phyloP scores from a whole-genome alignment of 2,888 invertebrate genomes.

The Acanthoscelides obtectus region DNA sequence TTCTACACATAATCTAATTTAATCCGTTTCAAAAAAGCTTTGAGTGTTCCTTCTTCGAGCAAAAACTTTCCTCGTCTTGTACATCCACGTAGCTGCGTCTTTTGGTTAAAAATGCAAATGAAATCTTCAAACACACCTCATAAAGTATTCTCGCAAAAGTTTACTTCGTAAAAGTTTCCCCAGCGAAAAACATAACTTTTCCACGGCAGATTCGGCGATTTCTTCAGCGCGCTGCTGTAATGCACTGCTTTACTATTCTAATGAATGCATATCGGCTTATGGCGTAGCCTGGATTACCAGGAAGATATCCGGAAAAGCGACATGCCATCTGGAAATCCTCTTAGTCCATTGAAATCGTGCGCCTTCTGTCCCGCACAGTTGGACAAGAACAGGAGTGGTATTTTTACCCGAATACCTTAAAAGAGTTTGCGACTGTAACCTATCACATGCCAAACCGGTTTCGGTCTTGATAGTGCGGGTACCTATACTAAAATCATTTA shows the following conservation, averaged over 20 bases:
- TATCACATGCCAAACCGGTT: too few relatives aligned
- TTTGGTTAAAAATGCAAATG: conserved; percentile 33
- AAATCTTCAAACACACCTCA: conserved; percentile 37
- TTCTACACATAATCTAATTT: not conserved
- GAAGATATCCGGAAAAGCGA: conserved; percentile 1
- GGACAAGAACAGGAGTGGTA: too few relatives aligned
- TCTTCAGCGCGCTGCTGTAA: conserved; percentile 35
- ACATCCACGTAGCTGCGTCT: conserved; percentile 17
- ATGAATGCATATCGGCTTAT: conserved; percentile 44
- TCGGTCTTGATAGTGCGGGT: too few relatives aligned
- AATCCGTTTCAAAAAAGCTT: not conserved
- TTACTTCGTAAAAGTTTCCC: not conserved
- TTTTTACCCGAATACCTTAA: too few relatives aligned
- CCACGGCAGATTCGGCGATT: conserved; percentile 35
- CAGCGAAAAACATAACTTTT: conserved; percentile 41
- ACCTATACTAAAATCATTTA: too few relatives aligned
- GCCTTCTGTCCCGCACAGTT: too few relatives aligned
- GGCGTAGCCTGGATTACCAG: conserved; percentile 12
- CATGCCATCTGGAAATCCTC: not conserved
- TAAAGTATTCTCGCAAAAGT: conserved; percentile 28
- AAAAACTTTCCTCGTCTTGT: conserved; percentile 15
- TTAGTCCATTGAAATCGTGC: too few relatives aligned
- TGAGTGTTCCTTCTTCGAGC: not conserved
- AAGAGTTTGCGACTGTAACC: too few relatives aligned
- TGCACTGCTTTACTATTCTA: conserved; percentile 43